Base-by-base conservation (phyloP, 2,888 invertebrate genomes). In the Peribatodes rhomboidaria region DNA sequence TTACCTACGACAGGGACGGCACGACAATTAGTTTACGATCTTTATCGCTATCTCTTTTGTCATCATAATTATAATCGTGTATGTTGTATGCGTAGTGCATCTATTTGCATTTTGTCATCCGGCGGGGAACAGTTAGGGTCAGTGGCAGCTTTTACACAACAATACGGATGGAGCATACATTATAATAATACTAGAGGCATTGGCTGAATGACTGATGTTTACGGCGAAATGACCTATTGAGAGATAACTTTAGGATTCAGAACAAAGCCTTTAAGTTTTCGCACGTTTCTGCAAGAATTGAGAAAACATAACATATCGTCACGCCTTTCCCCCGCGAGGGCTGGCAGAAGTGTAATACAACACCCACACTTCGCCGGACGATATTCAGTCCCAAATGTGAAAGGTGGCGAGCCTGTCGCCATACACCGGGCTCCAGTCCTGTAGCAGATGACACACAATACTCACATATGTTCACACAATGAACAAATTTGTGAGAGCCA, bases 111-210 rank as follows among this genome's bases (percentile, higher is more conserved):
- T 61, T 37, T 63, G 60, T 41, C 62, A 71, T 69, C 71, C 75
- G 69, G 16, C 75, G 69, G n/a, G 37, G 55, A 63, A 72, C 67
- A 65, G 72, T 65, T 77, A 83, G 81, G 84, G 78, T 79, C 81
- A 80, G 61, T 83, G 87, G 77, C 83, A 77, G 79, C 69, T 71
- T 70, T 69, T 65, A 67, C 14, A 65, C 59, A 70, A 66, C 54
- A 65, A 70, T 62, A 68, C 20, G 53, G 41, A 65, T 31, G 52
- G 42, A 47, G 69, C 62, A 66, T 69, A 64, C 50, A 69, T 69
- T 71, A 66, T n/a, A 61, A 47, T 47, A 46, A 41, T 41, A n/a
- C 16, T 44, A 22, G 16, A 0, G 18, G 18, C 0, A 11, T 18
- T 18, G 11, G n/a, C 16, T 16, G 18, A 41, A 41, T 41, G 41